Conservation (phyloP, 2,797 vertebrate genomes). For the Phoebastria nigripes region DNA sequence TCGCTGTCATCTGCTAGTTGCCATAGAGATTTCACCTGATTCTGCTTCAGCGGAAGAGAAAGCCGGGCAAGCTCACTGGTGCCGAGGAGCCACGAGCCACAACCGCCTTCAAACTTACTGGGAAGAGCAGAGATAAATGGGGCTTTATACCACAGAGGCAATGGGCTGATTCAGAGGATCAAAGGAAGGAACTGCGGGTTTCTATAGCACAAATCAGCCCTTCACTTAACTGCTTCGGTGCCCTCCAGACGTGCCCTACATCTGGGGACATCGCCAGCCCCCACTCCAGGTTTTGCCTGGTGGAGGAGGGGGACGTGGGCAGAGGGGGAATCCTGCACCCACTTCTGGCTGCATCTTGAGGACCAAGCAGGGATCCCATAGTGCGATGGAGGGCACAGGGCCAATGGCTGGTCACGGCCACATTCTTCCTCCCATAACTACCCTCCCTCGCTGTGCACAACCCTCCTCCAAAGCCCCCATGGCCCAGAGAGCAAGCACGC, state of each 20-base stretch:
- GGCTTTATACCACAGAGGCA: constrained; percentile 33
- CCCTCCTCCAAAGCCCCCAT: background rate
- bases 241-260: constrained; percentile 33
- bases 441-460: background rate
- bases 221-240: constrained; percentile 48
- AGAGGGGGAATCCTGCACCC: background rate
- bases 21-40: constrained; percentile 77
- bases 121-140: constrained; percentile 30
- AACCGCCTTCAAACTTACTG: constrained; percentile 25
- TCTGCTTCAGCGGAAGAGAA: constrained; percentile 60
- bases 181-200: constrained; percentile 40
- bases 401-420: background rate
- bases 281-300: background rate
- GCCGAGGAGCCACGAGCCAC: background rate
- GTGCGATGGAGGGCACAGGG: rapidly evolving
- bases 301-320: background rate
- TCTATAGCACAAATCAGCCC: constrained; percentile 40
- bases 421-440: background rate
- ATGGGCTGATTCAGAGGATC: constrained; percentile 54
- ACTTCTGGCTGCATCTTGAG: background rate
- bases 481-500: background rate
- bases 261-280: background rate
- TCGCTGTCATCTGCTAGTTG: constrained; percentile 74
- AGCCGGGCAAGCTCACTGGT: background rate
- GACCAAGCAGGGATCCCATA: background rate